These are phyloP conservation scores for Gadopsis marmoratus DNA, from an alignment of 2,797 vertebrate species.

Conservation along the genomic window DNA sequence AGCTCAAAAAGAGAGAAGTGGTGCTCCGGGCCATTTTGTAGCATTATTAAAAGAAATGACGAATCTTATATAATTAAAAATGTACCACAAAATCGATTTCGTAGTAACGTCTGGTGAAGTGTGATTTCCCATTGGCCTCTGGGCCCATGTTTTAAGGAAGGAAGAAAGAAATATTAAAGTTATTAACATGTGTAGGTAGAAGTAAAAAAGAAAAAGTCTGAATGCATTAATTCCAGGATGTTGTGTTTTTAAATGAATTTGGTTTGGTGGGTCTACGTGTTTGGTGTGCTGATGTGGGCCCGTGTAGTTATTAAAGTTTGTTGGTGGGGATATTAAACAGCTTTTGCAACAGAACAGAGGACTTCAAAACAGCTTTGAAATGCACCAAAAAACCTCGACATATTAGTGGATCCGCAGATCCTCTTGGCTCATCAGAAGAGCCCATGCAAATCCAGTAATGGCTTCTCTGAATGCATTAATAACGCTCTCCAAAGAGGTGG, in stretches of 20 bases:
- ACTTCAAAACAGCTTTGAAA: constrained; percentile 68
- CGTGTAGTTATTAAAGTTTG: constrained; percentile 60
- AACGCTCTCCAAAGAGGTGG: constrained; percentile 66
- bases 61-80: constrained; percentile 70
- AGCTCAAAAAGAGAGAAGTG: constrained; percentile 41
- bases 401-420: constrained; percentile 47
- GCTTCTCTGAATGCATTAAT: constrained; percentile 69
- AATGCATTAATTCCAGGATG: constrained; percentile 52
- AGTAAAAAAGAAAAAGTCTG: not conserved
- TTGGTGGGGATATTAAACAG: constrained; percentile 50
- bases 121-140: constrained; percentile 64
- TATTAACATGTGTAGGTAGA: constrained; percentile 46
- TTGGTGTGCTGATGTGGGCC: constrained; percentile 43
- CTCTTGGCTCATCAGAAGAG: constrained; percentile 58
- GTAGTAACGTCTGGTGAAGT: constrained; percentile 43
- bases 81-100: constrained; percentile 64
- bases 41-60: constrained; percentile 58
- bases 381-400: constrained; percentile 57
- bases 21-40: constrained; percentile 51
- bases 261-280: constrained; percentile 32
- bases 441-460: constrained; percentile 69
- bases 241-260: constrained; percentile 59
- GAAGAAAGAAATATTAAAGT: constrained; percentile 58
- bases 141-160: constrained; percentile 33
- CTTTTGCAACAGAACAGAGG: constrained; percentile 44